These are phyloP conservation scores for Linepithema humile DNA, from an alignment of 1,140 invertebrate genomes.

Conservation along the genomic window DNA sequence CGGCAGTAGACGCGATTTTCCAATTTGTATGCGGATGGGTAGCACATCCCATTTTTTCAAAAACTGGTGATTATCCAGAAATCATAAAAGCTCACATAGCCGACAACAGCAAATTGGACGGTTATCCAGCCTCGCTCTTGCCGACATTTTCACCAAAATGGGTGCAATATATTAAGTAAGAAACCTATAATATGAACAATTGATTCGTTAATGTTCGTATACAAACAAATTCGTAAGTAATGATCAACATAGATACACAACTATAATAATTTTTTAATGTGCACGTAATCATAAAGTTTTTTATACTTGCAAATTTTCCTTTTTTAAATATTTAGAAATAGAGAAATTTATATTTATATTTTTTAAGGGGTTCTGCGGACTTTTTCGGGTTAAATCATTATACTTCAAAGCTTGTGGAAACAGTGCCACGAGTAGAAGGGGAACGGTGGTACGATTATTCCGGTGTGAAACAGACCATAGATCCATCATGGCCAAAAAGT, in stretches of 20 bases:
- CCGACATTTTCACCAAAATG: constrained; percentile 84
- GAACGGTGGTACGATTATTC: constrained; percentile 72
- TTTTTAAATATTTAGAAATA: neutral
- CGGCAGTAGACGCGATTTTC: constrained; percentile 68
- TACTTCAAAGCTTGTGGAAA: constrained; percentile 77
- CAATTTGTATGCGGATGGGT: constrained; percentile 86
- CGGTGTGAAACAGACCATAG: constrained; percentile 53
- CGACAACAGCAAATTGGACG: constrained; percentile 84
- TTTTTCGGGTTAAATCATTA: constrained; percentile 88
- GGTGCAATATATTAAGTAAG: constrained; percentile 79
- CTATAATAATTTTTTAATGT: neutral
- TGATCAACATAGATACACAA: too few species aligned
- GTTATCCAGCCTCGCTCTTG: constrained; percentile 83
- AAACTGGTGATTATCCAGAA: constrained; percentile 86
- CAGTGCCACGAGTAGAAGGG: constrained; percentile 65
- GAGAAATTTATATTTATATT: neutral
- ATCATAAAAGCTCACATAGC: constrained; percentile 84
- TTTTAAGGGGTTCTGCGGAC: constrained; percentile 82
- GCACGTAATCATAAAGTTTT: neutral
- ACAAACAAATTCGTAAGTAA: too few species aligned
- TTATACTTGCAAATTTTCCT: neutral
- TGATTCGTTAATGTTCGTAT: too few species aligned
- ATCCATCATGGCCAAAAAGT: constrained; percentile 75
- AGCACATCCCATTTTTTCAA: constrained; percentile 86
- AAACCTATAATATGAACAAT: too few species aligned